Conservation (phyloP, 1,140 invertebrate species). For the Onthophagus taurus region DNA sequence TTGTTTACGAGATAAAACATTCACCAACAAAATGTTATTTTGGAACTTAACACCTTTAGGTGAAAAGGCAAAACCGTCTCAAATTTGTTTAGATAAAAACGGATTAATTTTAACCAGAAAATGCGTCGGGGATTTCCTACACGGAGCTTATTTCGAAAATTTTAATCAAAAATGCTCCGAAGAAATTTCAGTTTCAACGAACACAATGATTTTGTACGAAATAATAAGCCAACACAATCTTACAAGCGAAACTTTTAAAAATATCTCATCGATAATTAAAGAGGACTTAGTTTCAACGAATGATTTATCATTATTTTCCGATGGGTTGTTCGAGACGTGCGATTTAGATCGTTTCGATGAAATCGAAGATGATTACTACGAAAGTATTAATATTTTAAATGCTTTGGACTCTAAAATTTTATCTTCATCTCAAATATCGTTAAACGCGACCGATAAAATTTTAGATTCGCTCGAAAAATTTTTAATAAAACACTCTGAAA, state of each 20-base stretch:
- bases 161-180: not conserved
- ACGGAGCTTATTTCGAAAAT: not conserved
- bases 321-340: not conserved
- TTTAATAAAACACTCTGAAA: not conserved
- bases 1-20: conserved; percentile 1
- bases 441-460: conserved; percentile 9
- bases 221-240: not conserved
- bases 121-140: conserved; percentile 5
- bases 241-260: not conserved
- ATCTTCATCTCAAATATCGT: not conserved
- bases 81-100: not conserved
- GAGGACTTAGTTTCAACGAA: not conserved
- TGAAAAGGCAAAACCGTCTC: not conserved
- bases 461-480: conserved; percentile 8
- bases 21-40: not conserved
- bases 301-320: conserved; percentile 2
- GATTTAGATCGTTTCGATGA: not conserved
- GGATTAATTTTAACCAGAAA: not conserved
- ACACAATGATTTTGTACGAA: not conserved
- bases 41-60: conserved; percentile 2
- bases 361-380: not conserved
- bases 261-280: not conserved
- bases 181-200: not conserved
- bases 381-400: not conserved
- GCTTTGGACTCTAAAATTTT: not conserved